Percentiles rank a stretch among this genome's conserved stretches.
Conservation (phyloP, 2,888 invertebrate species). For the Harpalus rufipes region DNA sequence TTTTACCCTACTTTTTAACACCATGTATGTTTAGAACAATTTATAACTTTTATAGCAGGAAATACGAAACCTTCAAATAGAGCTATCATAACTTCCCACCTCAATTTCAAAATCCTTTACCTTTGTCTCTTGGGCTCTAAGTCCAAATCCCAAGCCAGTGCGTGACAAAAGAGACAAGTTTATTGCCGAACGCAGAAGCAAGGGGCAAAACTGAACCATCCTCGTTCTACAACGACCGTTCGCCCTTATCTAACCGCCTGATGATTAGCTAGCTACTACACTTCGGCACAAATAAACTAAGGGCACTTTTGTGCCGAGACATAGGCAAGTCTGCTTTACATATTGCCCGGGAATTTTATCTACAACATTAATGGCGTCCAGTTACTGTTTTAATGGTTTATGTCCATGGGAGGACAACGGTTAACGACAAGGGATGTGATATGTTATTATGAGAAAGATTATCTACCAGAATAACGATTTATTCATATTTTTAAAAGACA, state of each 20-base stretch:
- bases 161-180: slow-evolving; percentile 66
- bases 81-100: slow-evolving; percentile 27
- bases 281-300: slow-evolving; percentile 52
- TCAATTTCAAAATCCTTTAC: slow-evolving; percentile 1
- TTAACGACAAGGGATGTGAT: too few relatives aligned
- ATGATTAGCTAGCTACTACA: slow-evolving; percentile 63
- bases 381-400: slow-evolving; percentile 52
- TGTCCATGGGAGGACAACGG: neutral
- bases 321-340: slow-evolving; percentile 36
- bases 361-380: slow-evolving; percentile 31
- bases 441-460: too few relatives aligned
- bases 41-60: neutral
- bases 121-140: slow-evolving; percentile 29
- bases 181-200: slow-evolving; percentile 40
- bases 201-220: neutral
- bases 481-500: too few relatives aligned
- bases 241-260: slow-evolving; percentile 62
- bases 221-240: slow-evolving; percentile 51
- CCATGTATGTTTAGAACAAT: too few relatives aligned
- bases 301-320: slow-evolving; percentile 45
- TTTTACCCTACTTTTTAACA: too few relatives aligned
- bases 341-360: slow-evolving; percentile 49
- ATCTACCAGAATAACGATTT: too few relatives aligned
- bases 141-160: slow-evolving; percentile 26
- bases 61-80: neutral